Base-by-base conservation (phyloP, 2,113 vertebrate species). In the Daboia siamensis region DNA sequence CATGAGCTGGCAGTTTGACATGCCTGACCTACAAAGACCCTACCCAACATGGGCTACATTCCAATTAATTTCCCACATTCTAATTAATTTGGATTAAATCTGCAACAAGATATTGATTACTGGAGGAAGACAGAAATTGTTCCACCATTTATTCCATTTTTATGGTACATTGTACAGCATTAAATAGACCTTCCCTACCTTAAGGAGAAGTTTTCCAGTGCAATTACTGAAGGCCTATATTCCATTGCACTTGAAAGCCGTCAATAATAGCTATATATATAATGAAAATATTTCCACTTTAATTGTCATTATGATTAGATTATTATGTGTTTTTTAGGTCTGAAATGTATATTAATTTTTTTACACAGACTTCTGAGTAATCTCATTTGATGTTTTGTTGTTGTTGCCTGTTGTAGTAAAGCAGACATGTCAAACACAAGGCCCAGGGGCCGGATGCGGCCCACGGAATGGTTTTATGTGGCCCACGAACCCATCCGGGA, bases 251-350 rank as follows among this genome's bases (percentile, higher is more conserved):
- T 3, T 39, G 69, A 74, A 39, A 74, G 69, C 69, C 15, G 69
- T 89, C 29, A 93, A 86, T 39, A 95, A 11, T 5, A 69, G 86
- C 46, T 7, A 90, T 92, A 24, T 93, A 0, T n/a, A n/a, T n/a
- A n/a, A n/a, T 46, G 3, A 48, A 11, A n/a, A 2, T 85, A 64
- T 33, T 48, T 26, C 88, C 94, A 92, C 21, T 92, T 61, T 64
- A n/a, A 90, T 85, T 84, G 90, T 17, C 90, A 48, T 23, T 5
- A 44, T 56, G 29, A 7, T 51, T 26, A 84, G 13, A 55, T 46
- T 55, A 29, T 10, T 61, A 21, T 84, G 29, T 51, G 86, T 52
- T 64, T 86, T 91, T 91, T n/a, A 55, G 21, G 13, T 91, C 24
- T 57, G 39, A 85, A 91, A 85, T 85, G 46, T 86, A 29, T 91